A percentile compares a stretch with the other conserved stretches of the same genome.
These are phyloP conservation scores for Sycophaga agraensis DNA, from an alignment of 1,140 invertebrate species.

Conservation along the genomic window DNA sequence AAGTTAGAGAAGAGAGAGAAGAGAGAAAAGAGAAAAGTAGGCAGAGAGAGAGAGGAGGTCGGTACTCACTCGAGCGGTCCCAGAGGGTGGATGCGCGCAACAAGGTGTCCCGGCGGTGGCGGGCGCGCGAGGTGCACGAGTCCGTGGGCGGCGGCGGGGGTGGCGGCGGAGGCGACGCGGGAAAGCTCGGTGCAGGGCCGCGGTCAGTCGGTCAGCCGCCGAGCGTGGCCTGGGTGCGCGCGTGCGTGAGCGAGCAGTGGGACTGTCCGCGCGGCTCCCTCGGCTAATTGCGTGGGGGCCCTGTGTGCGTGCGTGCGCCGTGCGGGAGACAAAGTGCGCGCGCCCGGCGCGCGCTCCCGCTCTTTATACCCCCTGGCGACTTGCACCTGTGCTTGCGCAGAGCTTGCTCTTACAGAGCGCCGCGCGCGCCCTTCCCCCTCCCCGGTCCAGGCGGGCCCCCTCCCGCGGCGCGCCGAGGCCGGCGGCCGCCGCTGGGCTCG, in stretches of 20 bases:
- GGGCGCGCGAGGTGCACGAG: neutral
- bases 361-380: constrained; percentile 42
- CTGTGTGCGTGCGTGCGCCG: neutral
- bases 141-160: neutral
- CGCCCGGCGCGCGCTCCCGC: constrained; percentile 36
- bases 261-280: neutral
- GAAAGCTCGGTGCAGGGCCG: neutral
- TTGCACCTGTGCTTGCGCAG: constrained; percentile 49
- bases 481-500: neutral
- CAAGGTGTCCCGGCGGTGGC: neutral
- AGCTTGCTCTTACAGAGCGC: constrained; percentile 32
- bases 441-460: neutral
- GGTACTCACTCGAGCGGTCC: constrained; percentile 3
- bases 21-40: neutral
- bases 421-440: neutral
- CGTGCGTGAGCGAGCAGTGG: neutral
- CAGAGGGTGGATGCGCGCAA: neutral
- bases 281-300: neutral
- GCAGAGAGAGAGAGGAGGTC: neutral
- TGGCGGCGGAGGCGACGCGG: neutral
- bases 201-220: neutral
- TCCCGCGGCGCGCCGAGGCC: neutral
- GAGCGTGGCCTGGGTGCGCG: neutral
- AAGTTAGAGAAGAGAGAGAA: neutral
- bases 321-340: constrained; percentile 43